phyloP scores from a whole-genome alignment of 1,140 invertebrate species.

The Diachasmimorpha longicaudata region DNA sequence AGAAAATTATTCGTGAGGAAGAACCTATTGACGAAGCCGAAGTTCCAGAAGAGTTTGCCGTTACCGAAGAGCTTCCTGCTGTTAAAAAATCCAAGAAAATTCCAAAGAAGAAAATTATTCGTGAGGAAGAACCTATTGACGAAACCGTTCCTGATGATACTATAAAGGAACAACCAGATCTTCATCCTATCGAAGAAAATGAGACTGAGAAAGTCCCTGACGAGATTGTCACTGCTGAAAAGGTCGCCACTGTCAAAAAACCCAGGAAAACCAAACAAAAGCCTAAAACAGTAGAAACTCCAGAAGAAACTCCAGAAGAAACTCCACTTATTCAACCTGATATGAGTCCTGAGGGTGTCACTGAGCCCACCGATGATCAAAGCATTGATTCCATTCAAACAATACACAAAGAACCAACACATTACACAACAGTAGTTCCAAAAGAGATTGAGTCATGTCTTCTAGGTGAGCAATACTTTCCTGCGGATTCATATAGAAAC shows the following conservation, averaged over 20 bases:
- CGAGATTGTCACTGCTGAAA: not conserved
- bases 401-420: conserved; percentile 45
- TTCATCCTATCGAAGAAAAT: not conserved
- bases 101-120: conserved; percentile 42
- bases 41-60: conserved; percentile 23
- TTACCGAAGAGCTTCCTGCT: conserved; percentile 29
- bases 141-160: not conserved
- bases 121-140: conserved; percentile 28
- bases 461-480: conserved; percentile 41
- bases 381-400: conserved; percentile 45
- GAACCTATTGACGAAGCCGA: too few species aligned
- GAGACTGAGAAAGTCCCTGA: not conserved
- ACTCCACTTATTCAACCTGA: not conserved
- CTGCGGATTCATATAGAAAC: conserved; percentile 24
- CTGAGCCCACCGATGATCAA: conserved; percentile 43
- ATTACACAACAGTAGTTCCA: conserved; percentile 42
- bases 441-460: conserved; percentile 36
- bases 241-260: not conserved
- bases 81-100: conserved; percentile 25
- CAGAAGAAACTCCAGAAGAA: too few species aligned
- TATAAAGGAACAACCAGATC: not conserved
- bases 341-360: conserved; percentile 41
- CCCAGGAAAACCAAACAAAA: not conserved
- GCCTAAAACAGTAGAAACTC: conserved; percentile 32
- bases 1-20: conserved; percentile 12